Percentiles rank a stretch among this genome's conserved stretches.
These are phyloP conservation scores for Amphipyra berbera DNA, from an alignment of 2,888 invertebrate genomes.

Conservation along the genomic window DNA sequence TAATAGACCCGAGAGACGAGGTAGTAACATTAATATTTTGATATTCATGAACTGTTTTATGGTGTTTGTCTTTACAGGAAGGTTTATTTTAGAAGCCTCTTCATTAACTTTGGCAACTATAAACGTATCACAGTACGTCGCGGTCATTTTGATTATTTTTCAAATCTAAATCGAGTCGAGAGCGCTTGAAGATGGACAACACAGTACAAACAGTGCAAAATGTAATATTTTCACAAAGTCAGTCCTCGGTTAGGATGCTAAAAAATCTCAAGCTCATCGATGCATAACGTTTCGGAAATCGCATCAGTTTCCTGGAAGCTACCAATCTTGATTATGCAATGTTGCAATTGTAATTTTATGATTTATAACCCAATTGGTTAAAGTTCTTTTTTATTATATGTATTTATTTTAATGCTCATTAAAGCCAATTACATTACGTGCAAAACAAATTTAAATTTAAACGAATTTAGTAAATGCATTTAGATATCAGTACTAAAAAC, in stretches of 20 bases:
- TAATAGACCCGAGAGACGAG: conserved; percentile 5
- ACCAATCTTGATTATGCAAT: conserved; percentile 21
- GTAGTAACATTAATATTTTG: conserved; percentile 17
- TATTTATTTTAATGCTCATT: no score
- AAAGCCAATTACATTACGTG: background rate
- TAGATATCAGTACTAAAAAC: no score
- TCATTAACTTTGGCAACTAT: background rate
- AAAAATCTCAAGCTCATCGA: conserved; percentile 21
- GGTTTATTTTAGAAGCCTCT: background rate
- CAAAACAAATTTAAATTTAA: background rate
- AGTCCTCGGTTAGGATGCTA: conserved; percentile 26
- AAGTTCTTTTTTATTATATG: background rate
- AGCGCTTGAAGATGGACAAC: no score
- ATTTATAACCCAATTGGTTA: conserved; percentile 11
- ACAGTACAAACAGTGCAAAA: no score
- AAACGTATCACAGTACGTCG: background rate
- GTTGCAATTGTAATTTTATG: conserved; percentile 15
- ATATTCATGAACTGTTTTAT: conserved; percentile 22
- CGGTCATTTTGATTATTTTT: no score
- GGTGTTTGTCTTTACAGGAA: background rate
- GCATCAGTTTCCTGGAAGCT: conserved; percentile 52
- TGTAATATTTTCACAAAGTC: conserved; percentile 17
- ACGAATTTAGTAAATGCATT: no score
- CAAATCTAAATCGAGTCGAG: no score
- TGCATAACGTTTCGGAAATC: conserved; percentile 41